A percentile compares a stretch with the other conserved stretches of the same genome.
phyloP scores from a whole-genome alignment of 2,113 vertebrate species.

The Tricholaema leucomelas region DNA sequence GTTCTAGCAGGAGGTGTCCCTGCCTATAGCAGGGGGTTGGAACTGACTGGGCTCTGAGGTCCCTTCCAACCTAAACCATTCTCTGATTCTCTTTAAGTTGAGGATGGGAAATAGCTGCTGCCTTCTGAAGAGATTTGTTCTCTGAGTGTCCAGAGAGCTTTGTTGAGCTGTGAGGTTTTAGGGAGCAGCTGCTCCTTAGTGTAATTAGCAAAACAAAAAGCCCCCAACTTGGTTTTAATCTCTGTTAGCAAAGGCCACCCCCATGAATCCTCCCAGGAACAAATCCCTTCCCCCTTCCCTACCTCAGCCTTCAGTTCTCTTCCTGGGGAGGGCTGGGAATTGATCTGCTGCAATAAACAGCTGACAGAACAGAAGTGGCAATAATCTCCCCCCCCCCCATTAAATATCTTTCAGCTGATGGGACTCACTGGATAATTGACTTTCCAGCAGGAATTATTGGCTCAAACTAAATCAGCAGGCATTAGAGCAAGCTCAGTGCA shows the following conservation, averaged over 20 bases:
- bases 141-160: neutral
- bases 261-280: constrained; percentile 36
- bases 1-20: no score
- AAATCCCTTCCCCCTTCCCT: neutral
- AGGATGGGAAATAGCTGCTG: neutral
- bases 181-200: constrained; percentile 37
- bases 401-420: constrained; percentile 68
- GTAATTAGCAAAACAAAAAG: constrained; percentile 16
- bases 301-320: neutral
- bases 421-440: constrained; percentile 74
- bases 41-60: no score
- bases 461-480: constrained; percentile 75
- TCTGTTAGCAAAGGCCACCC: neutral
- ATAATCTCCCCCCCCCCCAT: constrained; percentile 74
- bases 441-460: constrained; percentile 79
- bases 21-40: no score
- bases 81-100: neutral
- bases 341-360: constrained; percentile 64
- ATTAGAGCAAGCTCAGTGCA: constrained; percentile 64
- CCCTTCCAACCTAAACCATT: no score
- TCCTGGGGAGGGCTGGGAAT: constrained; percentile 38
- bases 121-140: neutral
- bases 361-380: constrained; percentile 74
- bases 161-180: neutral
- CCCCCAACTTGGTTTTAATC: neutral